phyloP scores from a whole-genome alignment of 2,888 invertebrate species.

The Brenthis daphne region DNA sequence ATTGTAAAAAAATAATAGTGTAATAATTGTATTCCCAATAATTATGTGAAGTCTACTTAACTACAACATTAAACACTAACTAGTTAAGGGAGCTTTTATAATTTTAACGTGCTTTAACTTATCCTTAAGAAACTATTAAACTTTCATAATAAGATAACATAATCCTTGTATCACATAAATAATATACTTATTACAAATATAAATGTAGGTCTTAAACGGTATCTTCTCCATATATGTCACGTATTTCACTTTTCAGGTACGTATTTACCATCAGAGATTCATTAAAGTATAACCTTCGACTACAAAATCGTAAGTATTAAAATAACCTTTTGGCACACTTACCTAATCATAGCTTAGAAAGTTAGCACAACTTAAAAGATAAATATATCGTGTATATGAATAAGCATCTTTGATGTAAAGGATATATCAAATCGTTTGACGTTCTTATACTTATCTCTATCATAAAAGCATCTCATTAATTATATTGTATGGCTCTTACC shows the following conservation, averaged over 20 bases:
- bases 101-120: slow-evolving; percentile 21
- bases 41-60: not conserved
- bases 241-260: slow-evolving; percentile 52
- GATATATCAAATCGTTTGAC: slow-evolving; percentile 16
- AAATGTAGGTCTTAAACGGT: slow-evolving; percentile 46
- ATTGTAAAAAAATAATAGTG: too few relatives aligned
- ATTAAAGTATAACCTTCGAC: not conserved
- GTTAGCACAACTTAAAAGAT: slow-evolving; percentile 12
- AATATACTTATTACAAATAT: slow-evolving; percentile 43
- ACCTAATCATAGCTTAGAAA: slow-evolving; percentile 37
- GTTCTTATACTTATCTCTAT: slow-evolving; percentile 1
- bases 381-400: slow-evolving; percentile 3
- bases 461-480: slow-evolving; percentile 23
- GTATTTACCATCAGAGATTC: slow-evolving; percentile 28
- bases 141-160: slow-evolving; percentile 26
- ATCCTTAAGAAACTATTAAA: slow-evolving; percentile 23
- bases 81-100: slow-evolving; percentile 5
- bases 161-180: slow-evolving; percentile 35
- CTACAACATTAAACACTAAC: too few relatives aligned
- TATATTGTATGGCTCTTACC: slow-evolving; percentile 39
- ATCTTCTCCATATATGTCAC: slow-evolving; percentile 46
- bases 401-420: slow-evolving; percentile 16
- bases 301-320: slow-evolving; percentile 39
- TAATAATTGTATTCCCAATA: not conserved
- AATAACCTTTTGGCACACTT: slow-evolving; percentile 39